Base-by-base conservation (phyloP, 1,140 invertebrate genomes). In the Ylistrum balloti region DNA sequence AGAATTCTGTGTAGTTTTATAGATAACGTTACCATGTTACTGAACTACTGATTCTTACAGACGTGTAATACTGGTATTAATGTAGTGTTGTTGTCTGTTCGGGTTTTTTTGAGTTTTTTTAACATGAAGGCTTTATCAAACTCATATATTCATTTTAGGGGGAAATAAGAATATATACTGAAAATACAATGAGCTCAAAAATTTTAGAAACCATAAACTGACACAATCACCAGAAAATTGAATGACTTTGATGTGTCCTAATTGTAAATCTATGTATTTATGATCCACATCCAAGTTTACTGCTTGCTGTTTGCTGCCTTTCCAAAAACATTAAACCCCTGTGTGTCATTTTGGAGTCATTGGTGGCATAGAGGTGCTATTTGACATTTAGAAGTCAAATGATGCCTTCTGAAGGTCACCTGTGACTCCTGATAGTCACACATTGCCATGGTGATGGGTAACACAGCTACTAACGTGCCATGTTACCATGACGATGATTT, bases 401-500 rank as follows among this genome's bases (percentile, higher is more conserved):
- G 56, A 74, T n/a, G 28, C 56, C n/a, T 56, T 74, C n/a, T 48
- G 22, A n/a, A 74, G 56, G 56, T 74, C 56, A 74, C 22, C 28
- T n/a, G 56, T 74, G 22, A 74, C 10, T 28, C n/a, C 28, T 74
- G 22, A 74, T 28, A 11, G 56, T 74, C 56, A n/a, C 56, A 28
- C 13, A n/a, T 3, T 74, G 56, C 56, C 56, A 74, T 74, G 56
- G 56, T 74, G 56, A 74, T 74, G 56, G 56, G 56, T 74, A 28
- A 74, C 56, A 74, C 3, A 74, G 3, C 56, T 7, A 74, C 56
- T 74, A 17, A 28, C 28, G 56, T 74, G 56, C 56, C 56, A 28
- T n/a, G 56, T 74, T 74, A 74, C 56, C 56, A 28, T 74, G 56
- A 74, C 56, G n/a, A 74, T 74, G 56, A 74, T 74, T 74, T 74